Evolutionary conservation across 2,888 invertebrate genomes (phyloP).

Genomic region (Plagodis dolabraria): DNA sequence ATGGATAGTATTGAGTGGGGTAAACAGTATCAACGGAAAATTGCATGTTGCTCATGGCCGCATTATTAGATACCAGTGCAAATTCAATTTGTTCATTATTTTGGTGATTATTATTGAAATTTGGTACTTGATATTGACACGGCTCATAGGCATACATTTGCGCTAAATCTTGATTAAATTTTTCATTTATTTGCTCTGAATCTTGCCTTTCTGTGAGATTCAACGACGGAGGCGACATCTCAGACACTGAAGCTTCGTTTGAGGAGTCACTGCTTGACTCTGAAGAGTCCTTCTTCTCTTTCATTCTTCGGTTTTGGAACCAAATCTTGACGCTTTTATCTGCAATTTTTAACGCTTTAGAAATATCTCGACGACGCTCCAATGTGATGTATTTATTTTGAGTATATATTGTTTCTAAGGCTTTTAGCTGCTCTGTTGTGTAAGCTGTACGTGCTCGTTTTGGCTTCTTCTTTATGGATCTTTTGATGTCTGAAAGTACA

Average conservation of each 20-base stretch:
- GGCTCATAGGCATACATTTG: background rate
- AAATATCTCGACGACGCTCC: constrained; percentile 87
- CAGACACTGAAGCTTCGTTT: constrained; percentile 39
- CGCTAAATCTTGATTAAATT: constrained; percentile 1
- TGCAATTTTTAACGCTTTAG: constrained; percentile 84
- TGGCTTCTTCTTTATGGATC: constrained; percentile 59
- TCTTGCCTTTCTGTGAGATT: constrained; percentile 9
- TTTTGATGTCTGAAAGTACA: constrained; percentile 44
- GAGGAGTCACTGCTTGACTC: constrained; percentile 59
- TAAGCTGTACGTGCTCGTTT: constrained; percentile 91
- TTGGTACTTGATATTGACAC: constrained; percentile 3
- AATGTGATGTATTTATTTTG: constrained; percentile 87
- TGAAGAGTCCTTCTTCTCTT: constrained; percentile 84
- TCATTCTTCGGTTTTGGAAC: constrained; percentile 94
- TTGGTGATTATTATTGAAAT: constrained; percentile 1
- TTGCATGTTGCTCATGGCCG: constrained; percentile 7
- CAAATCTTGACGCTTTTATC: constrained; percentile 92
- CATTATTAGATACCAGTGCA: constrained; percentile 1
- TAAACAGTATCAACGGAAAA: constrained; percentile 40
- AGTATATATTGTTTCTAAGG: constrained; percentile 81
- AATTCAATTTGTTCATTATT: constrained; percentile 6
- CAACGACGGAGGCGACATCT: constrained; percentile 25
- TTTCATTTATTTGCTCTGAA: background rate
- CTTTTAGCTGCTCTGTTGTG: constrained; percentile 88
- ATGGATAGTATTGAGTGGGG: constrained; percentile 57